Conservation (phyloP, 2,888 invertebrate species). For the Drosophila nr. perissopoda region DNA sequence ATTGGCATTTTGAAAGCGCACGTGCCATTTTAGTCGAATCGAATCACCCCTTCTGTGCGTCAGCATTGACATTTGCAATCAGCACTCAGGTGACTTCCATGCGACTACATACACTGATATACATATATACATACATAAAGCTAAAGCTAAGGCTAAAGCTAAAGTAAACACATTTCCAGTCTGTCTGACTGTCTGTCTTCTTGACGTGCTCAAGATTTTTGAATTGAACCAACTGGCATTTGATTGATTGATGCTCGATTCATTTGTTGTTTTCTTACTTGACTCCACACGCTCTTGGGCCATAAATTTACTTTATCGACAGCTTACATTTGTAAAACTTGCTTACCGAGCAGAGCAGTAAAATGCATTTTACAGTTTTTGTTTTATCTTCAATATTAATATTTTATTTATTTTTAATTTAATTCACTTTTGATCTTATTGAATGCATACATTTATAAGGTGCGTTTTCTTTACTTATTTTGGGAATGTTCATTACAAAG, state of each 20-base stretch:
- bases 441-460: not conserved
- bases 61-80: conserved; percentile 56
- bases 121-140: not conserved
- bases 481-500: not conserved
- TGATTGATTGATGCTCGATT: conserved; percentile 68
- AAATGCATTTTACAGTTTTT: not conserved
- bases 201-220: conserved; percentile 51
- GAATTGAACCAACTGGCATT: conserved; percentile 52
- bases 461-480: not conserved
- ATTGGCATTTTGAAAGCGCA: conserved; percentile 56
- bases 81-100: conserved; percentile 43
- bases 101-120: not conserved
- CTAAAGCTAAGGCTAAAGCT: not conserved
- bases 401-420: not conserved
- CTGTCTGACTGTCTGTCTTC: conserved; percentile 40
- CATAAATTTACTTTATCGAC: conserved; percentile 41
- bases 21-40: conserved; percentile 30
- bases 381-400: not conserved
- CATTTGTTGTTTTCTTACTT: conserved; percentile 8
- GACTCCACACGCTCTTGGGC: conserved; percentile 30
- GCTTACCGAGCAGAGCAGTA: not conserved
- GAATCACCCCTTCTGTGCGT: not conserved
- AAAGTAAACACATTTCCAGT: not conserved
- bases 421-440: not conserved
- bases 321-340: conserved; percentile 17